These are phyloP conservation scores for Pterocles orientalis DNA, from an alignment of 2,113 vertebrate species.

Conservation along the genomic window DNA sequence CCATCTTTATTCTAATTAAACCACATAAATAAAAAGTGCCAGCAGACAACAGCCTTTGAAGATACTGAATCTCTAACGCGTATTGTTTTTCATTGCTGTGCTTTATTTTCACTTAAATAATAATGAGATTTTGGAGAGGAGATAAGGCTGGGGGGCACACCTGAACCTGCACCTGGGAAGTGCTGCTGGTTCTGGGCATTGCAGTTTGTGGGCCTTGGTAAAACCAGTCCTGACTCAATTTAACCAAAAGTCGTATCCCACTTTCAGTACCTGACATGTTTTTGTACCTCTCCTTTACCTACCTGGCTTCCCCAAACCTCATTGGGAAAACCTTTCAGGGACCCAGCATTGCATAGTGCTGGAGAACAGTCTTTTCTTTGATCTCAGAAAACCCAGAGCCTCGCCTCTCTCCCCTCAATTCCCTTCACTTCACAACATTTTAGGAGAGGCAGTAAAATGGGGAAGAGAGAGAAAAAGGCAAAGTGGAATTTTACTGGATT, in stretches of 20 bases:
- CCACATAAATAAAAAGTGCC: constrained; percentile 29
- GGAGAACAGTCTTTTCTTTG: not conserved
- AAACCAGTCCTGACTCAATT: not conserved
- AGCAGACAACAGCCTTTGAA: constrained; percentile 39
- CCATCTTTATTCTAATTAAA: constrained; percentile 12
- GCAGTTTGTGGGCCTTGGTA: not conserved
- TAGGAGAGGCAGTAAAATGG: not conserved
- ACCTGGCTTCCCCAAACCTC: not conserved
- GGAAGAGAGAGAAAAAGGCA: not conserved
- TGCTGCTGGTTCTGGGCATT: not conserved
- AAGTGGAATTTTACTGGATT: not conserved
- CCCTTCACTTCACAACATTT: not conserved
- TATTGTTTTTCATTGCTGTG: not conserved
- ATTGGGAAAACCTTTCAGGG: not conserved
- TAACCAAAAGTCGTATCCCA: not conserved
- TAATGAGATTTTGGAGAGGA: not conserved
- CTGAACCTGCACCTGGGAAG: not conserved
- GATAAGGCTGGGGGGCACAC: not conserved
- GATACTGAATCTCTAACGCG: not conserved
- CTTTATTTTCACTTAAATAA: constrained; percentile 1
- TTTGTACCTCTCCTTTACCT: not conserved
- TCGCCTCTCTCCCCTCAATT: not conserved
- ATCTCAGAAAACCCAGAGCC: not conserved
- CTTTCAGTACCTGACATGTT: not conserved
- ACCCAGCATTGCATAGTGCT: not conserved